Evolutionary conservation across 2,113 vertebrate genomes (phyloP).

Genomic region (Lycaon pictus): DNA sequence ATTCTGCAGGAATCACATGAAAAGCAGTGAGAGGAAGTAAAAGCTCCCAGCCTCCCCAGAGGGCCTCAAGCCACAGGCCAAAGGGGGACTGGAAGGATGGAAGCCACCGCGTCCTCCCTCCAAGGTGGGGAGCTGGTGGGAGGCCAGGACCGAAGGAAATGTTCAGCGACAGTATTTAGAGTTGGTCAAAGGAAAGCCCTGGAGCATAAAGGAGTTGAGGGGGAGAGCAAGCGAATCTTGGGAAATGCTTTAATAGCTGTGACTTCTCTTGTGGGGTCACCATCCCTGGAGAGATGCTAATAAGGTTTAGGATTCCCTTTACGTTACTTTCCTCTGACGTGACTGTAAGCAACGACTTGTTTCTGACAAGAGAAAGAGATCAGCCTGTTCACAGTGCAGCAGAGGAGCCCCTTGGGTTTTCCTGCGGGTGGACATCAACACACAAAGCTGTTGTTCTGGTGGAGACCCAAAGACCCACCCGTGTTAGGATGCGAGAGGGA

Average conservation of each 20-base stretch:
- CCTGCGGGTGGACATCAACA: rapidly evolving
- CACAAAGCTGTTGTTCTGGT: rapidly evolving
- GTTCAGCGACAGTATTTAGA: neutral
- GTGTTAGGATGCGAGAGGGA: rapidly evolving
- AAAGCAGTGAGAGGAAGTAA: neutral
- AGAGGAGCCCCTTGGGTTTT: neutral
- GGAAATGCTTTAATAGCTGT: neutral
- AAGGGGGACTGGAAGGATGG: rapidly evolving
- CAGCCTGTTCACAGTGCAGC: neutral
- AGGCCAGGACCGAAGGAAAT: neutral
- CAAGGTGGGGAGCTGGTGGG: rapidly evolving
- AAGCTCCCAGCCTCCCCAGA: neutral
- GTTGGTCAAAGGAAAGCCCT: neutral
- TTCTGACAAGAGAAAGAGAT: neutral
- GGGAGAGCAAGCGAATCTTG: neutral
- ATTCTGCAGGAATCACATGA: neutral
- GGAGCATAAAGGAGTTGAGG: neutral
- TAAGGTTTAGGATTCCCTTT: neutral
- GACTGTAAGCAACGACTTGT: neutral
- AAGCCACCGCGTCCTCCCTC: rapidly evolving
- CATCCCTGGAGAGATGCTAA: neutral
- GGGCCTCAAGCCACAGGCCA: rapidly evolving
- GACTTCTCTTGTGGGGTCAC: neutral
- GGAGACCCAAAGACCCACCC: neutral
- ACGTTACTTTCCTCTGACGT: neutral